A percentile compares a stretch with the other conserved stretches of the same genome.
These are phyloP conservation scores for Aethes cnicana DNA, from an alignment of 2,888 invertebrate genomes.

Conservation along the genomic window DNA sequence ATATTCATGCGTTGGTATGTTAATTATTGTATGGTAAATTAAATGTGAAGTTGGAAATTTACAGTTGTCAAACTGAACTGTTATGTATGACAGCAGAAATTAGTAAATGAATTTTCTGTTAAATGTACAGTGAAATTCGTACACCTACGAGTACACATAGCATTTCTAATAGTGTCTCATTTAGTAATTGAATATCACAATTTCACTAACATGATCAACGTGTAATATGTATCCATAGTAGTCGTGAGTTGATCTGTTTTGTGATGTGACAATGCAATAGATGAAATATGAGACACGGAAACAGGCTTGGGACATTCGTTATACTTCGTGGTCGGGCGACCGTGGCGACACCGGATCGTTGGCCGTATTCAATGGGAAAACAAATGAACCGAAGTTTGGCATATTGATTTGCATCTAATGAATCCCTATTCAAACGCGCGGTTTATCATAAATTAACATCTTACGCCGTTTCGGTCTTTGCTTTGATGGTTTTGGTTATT, in stretches of 20 bases:
- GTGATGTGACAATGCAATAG: conserved; percentile 50
- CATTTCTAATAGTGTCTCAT: no score
- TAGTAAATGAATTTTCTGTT: conserved; percentile 56
- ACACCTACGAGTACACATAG: no score
- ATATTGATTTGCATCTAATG: conserved; percentile 40
- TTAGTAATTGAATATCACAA: no score
- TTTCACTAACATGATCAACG: background rate
- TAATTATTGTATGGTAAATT: conserved; percentile 57
- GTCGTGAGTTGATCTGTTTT: conserved; percentile 32
- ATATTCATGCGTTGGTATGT: conserved; percentile 51
- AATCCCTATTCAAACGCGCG: conserved; percentile 20
- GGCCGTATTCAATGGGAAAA: conserved; percentile 59
- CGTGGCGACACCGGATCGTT: conserved; percentile 55
- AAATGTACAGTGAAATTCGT: conserved; percentile 25
- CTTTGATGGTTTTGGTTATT: conserved; percentile 12
- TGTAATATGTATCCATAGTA: background rate
- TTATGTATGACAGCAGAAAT: conserved; percentile 68
- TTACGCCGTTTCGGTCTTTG: background rate
- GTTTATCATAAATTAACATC: conserved; percentile 39
- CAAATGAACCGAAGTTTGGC: conserved; percentile 50
- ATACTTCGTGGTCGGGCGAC: conserved; percentile 58
- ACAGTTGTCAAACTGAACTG: conserved; percentile 63
- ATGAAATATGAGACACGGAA: conserved; percentile 70
- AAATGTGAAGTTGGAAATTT: conserved; percentile 65
- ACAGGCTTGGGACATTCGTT: conserved; percentile 54